Evolutionary conservation across 2,113 vertebrate species (phyloP).

Genomic region (Ceyx cyanopectus): DNA sequence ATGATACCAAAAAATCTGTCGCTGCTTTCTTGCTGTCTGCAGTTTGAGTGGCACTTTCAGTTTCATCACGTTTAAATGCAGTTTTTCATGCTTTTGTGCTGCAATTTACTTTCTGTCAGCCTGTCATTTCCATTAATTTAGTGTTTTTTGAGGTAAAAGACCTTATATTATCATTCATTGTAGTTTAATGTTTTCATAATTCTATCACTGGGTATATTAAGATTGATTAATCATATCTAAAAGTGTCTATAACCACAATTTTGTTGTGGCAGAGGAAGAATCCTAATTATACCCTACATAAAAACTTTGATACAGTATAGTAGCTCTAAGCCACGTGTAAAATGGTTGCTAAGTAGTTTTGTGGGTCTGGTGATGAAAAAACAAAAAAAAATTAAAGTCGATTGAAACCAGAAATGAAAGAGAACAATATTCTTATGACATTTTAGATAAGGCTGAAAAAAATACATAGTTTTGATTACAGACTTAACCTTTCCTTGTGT

Average conservation of each 20-base stretch:
- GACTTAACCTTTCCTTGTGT: not conserved
- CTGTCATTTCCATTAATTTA: not conserved
- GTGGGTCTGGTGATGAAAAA: not conserved
- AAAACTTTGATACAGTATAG: not conserved
- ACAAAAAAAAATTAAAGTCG: not conserved
- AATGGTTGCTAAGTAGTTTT: not conserved
- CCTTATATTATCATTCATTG: not conserved
- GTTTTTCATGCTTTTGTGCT: not conserved
- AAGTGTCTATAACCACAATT: not conserved
- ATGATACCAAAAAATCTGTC: not conserved
- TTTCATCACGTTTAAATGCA: too few relatives aligned
- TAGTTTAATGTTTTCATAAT: not conserved
- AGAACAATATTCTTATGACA: not conserved
- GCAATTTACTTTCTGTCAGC: not conserved
- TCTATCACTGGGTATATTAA: not conserved
- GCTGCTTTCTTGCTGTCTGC: too few relatives aligned
- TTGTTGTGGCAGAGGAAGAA: not conserved
- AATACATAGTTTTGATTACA: not conserved
- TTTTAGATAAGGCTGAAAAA: not conserved
- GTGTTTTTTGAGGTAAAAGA: not conserved
- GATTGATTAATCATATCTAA: not conserved
- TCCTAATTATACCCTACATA: not conserved
- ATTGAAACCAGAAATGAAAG: not conserved
- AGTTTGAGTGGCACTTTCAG: too few relatives aligned
- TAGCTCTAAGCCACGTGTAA: not conserved